Percentiles rank a stretch among this genome's conserved stretches.
These are phyloP conservation scores for Paedocypris sp. DNA, from an alignment of 2,113 vertebrate genomes.

Conservation along the genomic window DNA sequence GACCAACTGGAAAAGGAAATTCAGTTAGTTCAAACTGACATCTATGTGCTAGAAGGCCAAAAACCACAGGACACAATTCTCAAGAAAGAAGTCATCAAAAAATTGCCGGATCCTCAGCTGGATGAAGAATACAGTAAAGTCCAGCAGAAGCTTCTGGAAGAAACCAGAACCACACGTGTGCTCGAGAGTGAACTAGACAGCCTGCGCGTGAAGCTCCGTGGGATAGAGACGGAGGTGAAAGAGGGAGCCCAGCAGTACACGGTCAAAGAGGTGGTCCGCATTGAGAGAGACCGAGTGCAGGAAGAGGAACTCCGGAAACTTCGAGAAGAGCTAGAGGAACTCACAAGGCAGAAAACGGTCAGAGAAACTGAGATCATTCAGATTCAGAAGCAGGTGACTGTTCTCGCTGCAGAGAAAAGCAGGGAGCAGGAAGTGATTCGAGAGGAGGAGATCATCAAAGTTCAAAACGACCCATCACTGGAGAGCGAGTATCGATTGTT, in stretches of 20 bases:
- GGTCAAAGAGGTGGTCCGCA: constrained; percentile 89
- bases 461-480: constrained; percentile 86
- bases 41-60: constrained; percentile 73
- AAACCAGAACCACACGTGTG: constrained; percentile 71
- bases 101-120: constrained; percentile 80
- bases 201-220: constrained; percentile 60
- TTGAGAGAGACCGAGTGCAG: constrained; percentile 82
- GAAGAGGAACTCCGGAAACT: constrained; percentile 77
- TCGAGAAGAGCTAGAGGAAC: constrained; percentile 76
- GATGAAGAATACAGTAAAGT: constrained; percentile 76
- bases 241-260: constrained; percentile 84
- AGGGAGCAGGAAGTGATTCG: constrained; percentile 77
- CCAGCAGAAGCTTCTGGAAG: constrained; percentile 77
- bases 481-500: constrained; percentile 73
- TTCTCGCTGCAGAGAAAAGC: constrained; percentile 74
- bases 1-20: constrained; percentile 83
- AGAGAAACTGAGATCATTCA: constrained; percentile 74
- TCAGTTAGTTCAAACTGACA: constrained; percentile 71
- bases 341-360: constrained; percentile 70
- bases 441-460: constrained; percentile 82
- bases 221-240: constrained; percentile 71
- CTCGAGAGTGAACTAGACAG: constrained; percentile 77
- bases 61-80: constrained; percentile 79
- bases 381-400: constrained; percentile 68
- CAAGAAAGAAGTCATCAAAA: constrained; percentile 82